Conservation (phyloP, 2,113 vertebrate species). For the Falcunculus frontatus region DNA sequence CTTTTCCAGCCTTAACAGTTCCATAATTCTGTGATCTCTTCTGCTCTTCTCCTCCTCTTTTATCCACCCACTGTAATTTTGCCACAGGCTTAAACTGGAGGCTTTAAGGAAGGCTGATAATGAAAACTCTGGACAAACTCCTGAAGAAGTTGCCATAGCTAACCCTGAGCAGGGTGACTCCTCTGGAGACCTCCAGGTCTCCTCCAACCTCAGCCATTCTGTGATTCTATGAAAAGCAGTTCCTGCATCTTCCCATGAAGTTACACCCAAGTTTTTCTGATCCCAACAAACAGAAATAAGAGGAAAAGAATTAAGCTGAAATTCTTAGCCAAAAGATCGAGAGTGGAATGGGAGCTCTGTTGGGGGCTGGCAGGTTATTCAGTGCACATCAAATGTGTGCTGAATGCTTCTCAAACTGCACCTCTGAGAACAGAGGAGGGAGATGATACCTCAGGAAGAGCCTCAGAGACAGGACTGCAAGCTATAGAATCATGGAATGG, state of each 20-base stretch:
- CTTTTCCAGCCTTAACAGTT: not conserved
- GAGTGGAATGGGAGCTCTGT: not conserved
- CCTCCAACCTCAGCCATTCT: not conserved
- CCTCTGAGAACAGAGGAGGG: not conserved
- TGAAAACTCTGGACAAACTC: not conserved
- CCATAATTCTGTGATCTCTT: not conserved
- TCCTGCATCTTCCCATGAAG: not conserved
- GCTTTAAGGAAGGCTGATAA: not conserved
- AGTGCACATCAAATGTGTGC: not conserved
- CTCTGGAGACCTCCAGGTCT: not conserved
- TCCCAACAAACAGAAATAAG: not conserved
- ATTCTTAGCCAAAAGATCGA: not conserved
- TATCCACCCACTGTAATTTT: not conserved
- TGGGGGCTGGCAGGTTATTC: not conserved
- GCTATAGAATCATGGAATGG: not conserved
- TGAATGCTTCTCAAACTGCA: not conserved
- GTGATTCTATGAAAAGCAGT: not conserved
- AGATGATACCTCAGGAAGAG: not conserved
- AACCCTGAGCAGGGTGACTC: not conserved
- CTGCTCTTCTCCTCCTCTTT: not conserved
- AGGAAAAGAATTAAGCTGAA: not conserved
- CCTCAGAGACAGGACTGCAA: not conserved
- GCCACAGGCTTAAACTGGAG: not conserved
- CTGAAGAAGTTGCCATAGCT: not conserved
- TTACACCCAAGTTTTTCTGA: not conserved